Base-by-base conservation (phyloP, 2,113 vertebrate species). In the Alethe castanea region DNA sequence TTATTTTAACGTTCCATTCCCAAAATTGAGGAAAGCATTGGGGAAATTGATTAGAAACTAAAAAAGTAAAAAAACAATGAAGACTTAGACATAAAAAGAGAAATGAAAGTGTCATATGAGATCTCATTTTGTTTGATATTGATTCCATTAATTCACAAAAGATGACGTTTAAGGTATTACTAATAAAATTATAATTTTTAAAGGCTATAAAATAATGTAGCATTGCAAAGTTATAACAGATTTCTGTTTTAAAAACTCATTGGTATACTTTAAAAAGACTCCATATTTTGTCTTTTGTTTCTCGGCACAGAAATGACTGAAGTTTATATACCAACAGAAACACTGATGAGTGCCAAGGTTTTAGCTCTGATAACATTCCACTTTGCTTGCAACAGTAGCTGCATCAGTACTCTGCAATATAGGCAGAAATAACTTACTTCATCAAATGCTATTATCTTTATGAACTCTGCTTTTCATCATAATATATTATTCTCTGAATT, bases 111-210 rank as follows among this genome's bases (percentile, higher is more conserved):
- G 85, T 94, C 69, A 52, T 70, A 91, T 76, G 83, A 95, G 95
- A 95, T 91, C 72, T 96, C 91, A 77, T 97, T 97, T 87, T 97
- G 83, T 96, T 93, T 97, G 86, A 91, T 95, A 93, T 81, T 89
- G 72, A 81, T 96, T 90, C 80, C 62, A 78, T 94, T 96, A 69
- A 92, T 92, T 96, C 92, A 93, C 79, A 88, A 95, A 79, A 25
- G 88, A 95, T 92, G 61, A 66, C 62, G 53, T 91, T 90, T 91
- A 80, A 54, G 65, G 50, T 91, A 56, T 77, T 96, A 89, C 72
- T 96, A 96, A 96, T 91, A 90, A 97, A 92, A 96, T 40, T 15
- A 89, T 26, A 25, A 81, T 94, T 97, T 94, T 59, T 40, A 95
- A 94, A 92, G 52, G 56, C 92, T 96, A 65, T 76, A 86, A 94